Evolutionary conservation across 2,113 vertebrate species (phyloP).

Genomic region (Cacatua alba): DNA sequence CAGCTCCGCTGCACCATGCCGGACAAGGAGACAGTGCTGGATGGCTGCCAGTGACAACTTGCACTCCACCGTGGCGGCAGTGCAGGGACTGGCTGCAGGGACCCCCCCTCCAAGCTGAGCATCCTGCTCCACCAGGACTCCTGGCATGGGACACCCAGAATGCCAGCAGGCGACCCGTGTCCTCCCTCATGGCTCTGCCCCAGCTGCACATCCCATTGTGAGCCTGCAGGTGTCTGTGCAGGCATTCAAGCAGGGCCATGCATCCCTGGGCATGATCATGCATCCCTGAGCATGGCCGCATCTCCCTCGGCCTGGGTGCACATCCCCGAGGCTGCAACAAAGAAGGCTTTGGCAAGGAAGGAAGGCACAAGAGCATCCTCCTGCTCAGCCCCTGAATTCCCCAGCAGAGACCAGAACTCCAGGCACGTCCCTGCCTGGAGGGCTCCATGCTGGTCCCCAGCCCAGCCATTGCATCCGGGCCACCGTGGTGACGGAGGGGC

Average conservation of each 20-base stretch:
- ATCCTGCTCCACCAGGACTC: neutral
- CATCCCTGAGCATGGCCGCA: neutral
- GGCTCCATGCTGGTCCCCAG: neutral
- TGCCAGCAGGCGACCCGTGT: neutral
- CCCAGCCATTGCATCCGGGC: rapidly evolving
- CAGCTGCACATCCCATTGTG: rapidly evolving
- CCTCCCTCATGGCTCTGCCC: neutral
- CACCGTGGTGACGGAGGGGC: rapidly evolving
- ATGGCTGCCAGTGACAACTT: neutral
- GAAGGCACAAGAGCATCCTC: rapidly evolving
- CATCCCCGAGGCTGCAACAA: neutral
- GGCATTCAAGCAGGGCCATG: neutral
- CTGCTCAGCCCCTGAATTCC: neutral
- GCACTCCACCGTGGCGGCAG: rapidly evolving
- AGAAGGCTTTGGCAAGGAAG: rapidly evolving
- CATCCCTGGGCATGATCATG: neutral
- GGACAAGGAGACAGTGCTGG: neutral
- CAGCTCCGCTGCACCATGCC: neutral
- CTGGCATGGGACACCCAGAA: rapidly evolving
- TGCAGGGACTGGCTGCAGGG: rapidly evolving
- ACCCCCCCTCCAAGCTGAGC: neutral
- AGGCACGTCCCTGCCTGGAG: rapidly evolving
- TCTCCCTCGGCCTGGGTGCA: neutral
- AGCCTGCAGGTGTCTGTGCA: neutral
- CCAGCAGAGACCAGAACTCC: neutral